phyloP scores from a whole-genome alignment of 1,140 invertebrate genomes.

The Prorops nasuta region DNA sequence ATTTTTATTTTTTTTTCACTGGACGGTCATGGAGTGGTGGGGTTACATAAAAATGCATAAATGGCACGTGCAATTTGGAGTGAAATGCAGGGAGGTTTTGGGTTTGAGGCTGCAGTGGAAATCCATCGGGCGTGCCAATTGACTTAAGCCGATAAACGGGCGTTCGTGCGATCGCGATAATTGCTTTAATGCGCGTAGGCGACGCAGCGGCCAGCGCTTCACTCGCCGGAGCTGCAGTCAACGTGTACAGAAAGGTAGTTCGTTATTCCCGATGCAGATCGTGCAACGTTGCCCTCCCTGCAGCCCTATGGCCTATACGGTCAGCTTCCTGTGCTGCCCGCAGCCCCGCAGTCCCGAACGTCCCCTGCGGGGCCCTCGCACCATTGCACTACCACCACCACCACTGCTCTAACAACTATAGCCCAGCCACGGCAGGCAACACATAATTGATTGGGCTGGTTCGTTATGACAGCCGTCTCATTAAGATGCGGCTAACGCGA shows the following conservation, averaged over 20 bases:
- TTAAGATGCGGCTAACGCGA: constrained; percentile 28
- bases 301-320: background rate
- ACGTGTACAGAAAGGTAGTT: constrained; percentile 9
- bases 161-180: constrained; percentile 22
- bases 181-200: constrained; percentile 30
- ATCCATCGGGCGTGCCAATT: too few species aligned
- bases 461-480: constrained; percentile 38
- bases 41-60: too few species aligned
- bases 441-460: constrained; percentile 37
- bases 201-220: constrained; percentile 6
- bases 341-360: too few species aligned
- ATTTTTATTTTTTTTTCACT: too few species aligned
- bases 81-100: too few species aligned
- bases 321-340: background rate
- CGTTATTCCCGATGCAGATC: constrained; percentile 30
- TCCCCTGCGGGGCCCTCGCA: background rate
- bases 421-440: constrained; percentile 10
- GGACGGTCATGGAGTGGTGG: too few species aligned
- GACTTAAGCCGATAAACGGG: constrained; percentile 28
- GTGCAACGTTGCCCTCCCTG: too few species aligned
- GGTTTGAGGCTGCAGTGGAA: too few species aligned
- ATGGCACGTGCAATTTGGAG: too few species aligned
- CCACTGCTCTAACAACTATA: background rate
- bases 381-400: constrained; percentile 19
- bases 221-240: constrained; percentile 11